phyloP scores from a whole-genome alignment of 2,797 vertebrate species.

The Delichon dasypus region DNA sequence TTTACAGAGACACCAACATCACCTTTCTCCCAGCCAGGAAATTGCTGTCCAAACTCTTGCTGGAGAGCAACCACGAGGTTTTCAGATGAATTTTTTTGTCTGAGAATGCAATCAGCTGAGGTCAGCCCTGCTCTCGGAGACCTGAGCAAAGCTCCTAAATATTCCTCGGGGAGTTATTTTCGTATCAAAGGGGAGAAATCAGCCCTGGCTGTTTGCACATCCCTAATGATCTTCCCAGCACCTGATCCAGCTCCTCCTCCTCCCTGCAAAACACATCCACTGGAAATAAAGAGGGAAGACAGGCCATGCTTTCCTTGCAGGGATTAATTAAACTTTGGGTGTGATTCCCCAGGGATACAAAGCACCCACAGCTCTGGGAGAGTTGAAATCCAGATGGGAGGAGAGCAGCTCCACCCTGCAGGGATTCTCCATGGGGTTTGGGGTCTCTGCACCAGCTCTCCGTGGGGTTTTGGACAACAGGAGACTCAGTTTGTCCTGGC shows the following conservation, averaged over 20 bases:
- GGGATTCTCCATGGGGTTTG: fast-evolving
- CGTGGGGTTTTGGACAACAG: background rate
- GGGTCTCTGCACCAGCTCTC: background rate
- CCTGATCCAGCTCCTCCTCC: background rate
- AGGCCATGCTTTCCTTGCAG: background rate
- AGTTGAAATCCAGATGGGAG: background rate
- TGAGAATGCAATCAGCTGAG: background rate
- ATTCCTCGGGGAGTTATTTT: background rate
- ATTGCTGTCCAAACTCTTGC: background rate
- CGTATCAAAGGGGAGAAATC: background rate
- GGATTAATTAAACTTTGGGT: background rate
- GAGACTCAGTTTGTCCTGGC: background rate
- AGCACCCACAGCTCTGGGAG: background rate
- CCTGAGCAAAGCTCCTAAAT: background rate
- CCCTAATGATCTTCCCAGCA: background rate
- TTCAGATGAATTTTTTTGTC: background rate
- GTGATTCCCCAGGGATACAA: background rate
- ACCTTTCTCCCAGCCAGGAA: background rate
- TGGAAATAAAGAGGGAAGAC: background rate
- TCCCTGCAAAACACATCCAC: background rate
- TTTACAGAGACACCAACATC: background rate
- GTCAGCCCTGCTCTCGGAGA: background rate
- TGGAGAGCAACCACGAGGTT: background rate
- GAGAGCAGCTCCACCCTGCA: background rate
- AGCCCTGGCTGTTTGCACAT: background rate